Base-by-base conservation (phyloP, 2,888 invertebrate species). In the Chalcosyrphus nemorum region DNA sequence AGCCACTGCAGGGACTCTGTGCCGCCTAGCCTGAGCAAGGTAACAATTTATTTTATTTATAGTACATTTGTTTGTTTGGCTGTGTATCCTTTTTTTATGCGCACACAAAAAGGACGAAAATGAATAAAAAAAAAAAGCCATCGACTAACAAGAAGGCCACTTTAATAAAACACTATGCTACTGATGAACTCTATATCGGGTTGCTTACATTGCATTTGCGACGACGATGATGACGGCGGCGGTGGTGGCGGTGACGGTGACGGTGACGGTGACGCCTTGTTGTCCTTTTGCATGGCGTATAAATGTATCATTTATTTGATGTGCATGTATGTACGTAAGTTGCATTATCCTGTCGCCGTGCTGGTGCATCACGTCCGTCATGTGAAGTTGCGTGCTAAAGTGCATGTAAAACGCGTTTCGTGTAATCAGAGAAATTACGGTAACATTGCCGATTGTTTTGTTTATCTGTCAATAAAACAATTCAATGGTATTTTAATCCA, bases 401-500 rank as follows among this genome's bases (percentile, higher is more conserved):
- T 70, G 74, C 74, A 80, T 80, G 84, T 70, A 41, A 59, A 80
- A 59, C 84, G 80, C 84, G 80, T 84, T 84, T 74, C 68, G 59
- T 84, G 84, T 84, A 74, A 84, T 80, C 84, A 74, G 74, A 74
- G 56, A 84, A 80, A 84, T 80, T 84, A 80, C 74, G 47, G 56
- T 65, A 32, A 80, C 80, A 80, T 84, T 84, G 84, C 35, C 74
- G 80, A 80, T 80, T 84, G 84, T 75, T 84, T 84, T 84, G 84
- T 80, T 80, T 85, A 77, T 85, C 72, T 85, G 77, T 85, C 76
- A 86, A 86, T 86, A 86, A 77, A 86, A 86, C 86, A 78, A 84
- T 86, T 71, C 56, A 80, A 84, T 80, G 82, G 85, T 75, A 81
- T 86, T 86, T 86, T 86, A 86, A 86, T 86, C 85, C 86, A 61